phyloP scores from a whole-genome alignment of 2,113 vertebrate species.

The Morone saxatilis region DNA sequence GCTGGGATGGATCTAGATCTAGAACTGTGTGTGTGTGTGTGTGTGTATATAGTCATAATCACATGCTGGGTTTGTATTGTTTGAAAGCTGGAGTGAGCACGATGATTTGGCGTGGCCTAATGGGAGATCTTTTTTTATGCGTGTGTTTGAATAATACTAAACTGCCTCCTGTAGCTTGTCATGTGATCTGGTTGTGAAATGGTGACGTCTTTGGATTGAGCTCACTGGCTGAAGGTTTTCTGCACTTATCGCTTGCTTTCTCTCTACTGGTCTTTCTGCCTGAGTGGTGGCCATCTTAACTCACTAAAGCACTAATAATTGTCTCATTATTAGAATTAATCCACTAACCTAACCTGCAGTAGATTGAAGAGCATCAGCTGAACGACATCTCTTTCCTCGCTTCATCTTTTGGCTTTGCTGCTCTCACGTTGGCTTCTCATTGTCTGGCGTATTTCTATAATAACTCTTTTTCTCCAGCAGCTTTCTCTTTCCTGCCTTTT shows the following conservation, averaged over 20 bases:
- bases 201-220: conserved; percentile 5
- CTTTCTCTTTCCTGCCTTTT: conserved; percentile 55
- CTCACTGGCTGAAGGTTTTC: conserved; percentile 49
- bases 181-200: conserved; percentile 31
- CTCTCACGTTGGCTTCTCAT: conserved; percentile 67
- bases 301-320: conserved; percentile 45
- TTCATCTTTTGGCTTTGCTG: conserved; percentile 51
- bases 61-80: not conserved
- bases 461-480: conserved; percentile 63
- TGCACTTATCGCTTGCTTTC: conserved; percentile 53
- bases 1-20: conserved; percentile 50
- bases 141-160: conserved; percentile 25
- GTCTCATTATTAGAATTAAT: conserved; percentile 54
- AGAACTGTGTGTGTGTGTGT: conserved; percentile 28
- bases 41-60: conserved; percentile 9
- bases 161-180: conserved; percentile 27
- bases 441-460: conserved; percentile 64
- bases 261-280: conserved; percentile 44
- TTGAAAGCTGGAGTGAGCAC: not conserved
- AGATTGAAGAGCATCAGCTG: conserved; percentile 47
- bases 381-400: conserved; percentile 34
- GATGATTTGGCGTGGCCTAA: conserved; percentile 1
- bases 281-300: conserved; percentile 39
- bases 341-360: conserved; percentile 69
- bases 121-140: not conserved